phyloP scores from a whole-genome alignment of 37 sponge, comb jelly and placozoan genomes.

The Beroe forskalii region DNA sequence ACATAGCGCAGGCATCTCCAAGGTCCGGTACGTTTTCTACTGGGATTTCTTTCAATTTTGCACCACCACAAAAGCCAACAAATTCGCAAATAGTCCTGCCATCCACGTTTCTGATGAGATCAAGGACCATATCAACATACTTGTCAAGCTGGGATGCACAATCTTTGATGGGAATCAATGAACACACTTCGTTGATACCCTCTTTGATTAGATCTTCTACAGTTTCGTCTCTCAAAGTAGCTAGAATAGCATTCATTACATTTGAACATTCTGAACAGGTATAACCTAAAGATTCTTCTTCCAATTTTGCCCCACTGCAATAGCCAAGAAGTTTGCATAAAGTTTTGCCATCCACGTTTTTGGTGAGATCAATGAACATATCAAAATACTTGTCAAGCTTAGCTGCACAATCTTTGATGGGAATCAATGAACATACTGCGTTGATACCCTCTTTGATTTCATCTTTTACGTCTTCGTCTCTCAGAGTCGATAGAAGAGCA shows the following conservation, averaged over 20 bases:
- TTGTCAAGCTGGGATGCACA: background rate
- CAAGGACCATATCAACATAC: constrained; percentile 11
- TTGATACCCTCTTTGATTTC: background rate
- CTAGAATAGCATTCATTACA: background rate
- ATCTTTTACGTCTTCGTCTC: background rate
- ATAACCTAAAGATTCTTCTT: background rate
- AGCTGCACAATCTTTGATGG: background rate
- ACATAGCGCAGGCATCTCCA: constrained; percentile 4
- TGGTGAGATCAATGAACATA: background rate
- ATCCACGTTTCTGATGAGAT: constrained; percentile 6
- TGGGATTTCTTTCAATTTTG: background rate
- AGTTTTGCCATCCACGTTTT: constrained; percentile 7
- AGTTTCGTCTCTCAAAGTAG: background rate
- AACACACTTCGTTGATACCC: constrained; percentile 20
- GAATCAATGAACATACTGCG: constrained; percentile 23
- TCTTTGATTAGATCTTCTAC: background rate
- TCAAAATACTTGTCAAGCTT: background rate
- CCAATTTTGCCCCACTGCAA: background rate
- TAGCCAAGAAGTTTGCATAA: constrained; percentile 9
- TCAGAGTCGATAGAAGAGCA: background rate
- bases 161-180: background rate
- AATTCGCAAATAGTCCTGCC: background rate
- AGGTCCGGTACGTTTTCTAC: background rate
- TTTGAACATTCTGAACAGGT: constrained; percentile 37
- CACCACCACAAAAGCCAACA: background rate